Percentiles rank a stretch among this genome's conserved stretches.
These are phyloP conservation scores for Amphiprion percula DNA, from an alignment of 2,113 vertebrate species.

Conservation along the genomic window DNA sequence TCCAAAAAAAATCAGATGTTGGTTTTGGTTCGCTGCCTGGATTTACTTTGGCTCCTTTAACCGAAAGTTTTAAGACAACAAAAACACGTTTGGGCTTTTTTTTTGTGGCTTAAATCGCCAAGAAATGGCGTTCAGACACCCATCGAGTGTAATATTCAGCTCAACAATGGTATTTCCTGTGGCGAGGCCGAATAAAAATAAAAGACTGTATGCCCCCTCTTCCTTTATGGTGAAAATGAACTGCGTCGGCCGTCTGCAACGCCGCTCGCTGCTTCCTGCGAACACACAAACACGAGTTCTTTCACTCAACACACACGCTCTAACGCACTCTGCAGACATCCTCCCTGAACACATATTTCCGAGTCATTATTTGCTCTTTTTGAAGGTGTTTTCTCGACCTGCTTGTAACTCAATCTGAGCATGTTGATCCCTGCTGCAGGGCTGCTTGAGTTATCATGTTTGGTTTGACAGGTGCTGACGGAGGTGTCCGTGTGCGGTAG, in stretches of 20 bases:
- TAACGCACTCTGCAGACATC: slow-evolving; percentile 57
- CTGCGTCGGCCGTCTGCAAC: slow-evolving; percentile 43
- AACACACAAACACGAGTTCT: background rate
- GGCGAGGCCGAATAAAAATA: slow-evolving; percentile 67
- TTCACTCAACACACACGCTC: slow-evolving; percentile 22
- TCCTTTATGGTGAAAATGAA: slow-evolving; percentile 74
- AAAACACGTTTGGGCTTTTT: slow-evolving; percentile 1
- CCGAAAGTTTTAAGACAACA: background rate
- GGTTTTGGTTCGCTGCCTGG: slow-evolving; percentile 15
- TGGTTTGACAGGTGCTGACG: slow-evolving; percentile 55
- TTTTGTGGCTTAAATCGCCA: slow-evolving; percentile 21
- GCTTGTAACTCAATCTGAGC: slow-evolving; percentile 51
- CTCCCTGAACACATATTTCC: slow-evolving; percentile 24
- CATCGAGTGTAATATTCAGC: slow-evolving; percentile 28
- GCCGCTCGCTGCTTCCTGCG: slow-evolving; percentile 63
- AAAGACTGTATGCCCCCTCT: slow-evolving; percentile 43
- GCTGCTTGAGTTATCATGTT: slow-evolving; percentile 53
- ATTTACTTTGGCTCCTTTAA: slow-evolving; percentile 17
- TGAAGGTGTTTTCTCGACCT: slow-evolving; percentile 22
- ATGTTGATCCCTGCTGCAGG: slow-evolving; percentile 49
- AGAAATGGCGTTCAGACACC: slow-evolving; percentile 11
- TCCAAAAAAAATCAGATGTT: slow-evolving; percentile 36
- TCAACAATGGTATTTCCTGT: slow-evolving; percentile 75
- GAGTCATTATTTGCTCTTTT: slow-evolving; percentile 28
- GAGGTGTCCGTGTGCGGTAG: slow-evolving; percentile 61